Evolutionary conservation across 2,113 vertebrate genomes (phyloP), one percentile per base, ranked within the genome.

Genomic region (Felis catus): DNA sequence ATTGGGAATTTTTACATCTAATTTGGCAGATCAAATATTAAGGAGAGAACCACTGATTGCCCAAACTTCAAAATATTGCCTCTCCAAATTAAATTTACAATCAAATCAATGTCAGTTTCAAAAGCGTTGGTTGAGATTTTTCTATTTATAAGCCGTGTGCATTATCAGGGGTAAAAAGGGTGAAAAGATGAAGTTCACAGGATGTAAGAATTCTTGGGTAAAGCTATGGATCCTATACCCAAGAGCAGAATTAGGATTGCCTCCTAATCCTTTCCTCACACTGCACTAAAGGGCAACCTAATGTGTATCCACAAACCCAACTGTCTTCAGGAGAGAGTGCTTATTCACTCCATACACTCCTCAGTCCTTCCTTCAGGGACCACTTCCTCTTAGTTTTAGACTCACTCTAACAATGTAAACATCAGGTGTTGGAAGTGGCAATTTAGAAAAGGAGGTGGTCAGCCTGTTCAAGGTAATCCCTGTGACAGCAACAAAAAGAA

Each of bases 301-400:
- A 5, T 53, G 2, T 19, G 3, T 10, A 18, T 1, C 1, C 70
- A 61, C 14, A 61, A 84, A 65, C 29, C 58, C 84, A 81, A 33
- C 23, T 86, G 14, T 55, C 48, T 36, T 78, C n/a, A 90, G 58
- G 16, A 45, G n/a, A 48, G 70, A 15, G 39, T 18, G 8, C 6
- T 68, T 39, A 25, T 15, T 23, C 23, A 27, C 78, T 41, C 21
- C 39, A 6, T 39, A 33, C 39, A 80, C 73, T 94, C 55, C 55
- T 79, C 48, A 11, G 51, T 25, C n/a, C n/a, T 90, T 61, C 31
- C 53, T 78, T 76, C 45, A 1, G 13, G 94, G 63, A 66, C 45
- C 53, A 80, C 53, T 87, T 89, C 91, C 89, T 95, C 89, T 95
- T 79, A 61, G 90, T 82, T 89, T 82, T 73, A 93, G 68, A 94